Base-by-base conservation (phyloP, 30 jellyfish, hydroid and myxozoan species). In the Pelagia noctiluca region DNA sequence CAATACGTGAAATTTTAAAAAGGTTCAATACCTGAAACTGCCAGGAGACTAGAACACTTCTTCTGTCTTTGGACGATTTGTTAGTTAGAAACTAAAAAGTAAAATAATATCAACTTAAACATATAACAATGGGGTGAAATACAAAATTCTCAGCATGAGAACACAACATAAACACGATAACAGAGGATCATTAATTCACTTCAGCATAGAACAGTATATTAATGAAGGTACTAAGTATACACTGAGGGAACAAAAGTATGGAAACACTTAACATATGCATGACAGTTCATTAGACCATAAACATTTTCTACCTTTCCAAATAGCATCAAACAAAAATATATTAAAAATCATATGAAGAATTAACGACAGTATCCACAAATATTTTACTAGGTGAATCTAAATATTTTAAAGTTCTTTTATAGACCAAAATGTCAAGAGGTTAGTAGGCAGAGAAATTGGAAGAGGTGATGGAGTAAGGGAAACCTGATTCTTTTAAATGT, bases 1-100 rank as follows among this genome's bases (percentile, higher is more conserved):
- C 57, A 42, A 42, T 42, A 52, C 7, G 26, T 52, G 16, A 52
- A 52, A 2, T 19, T 8, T 8, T 10, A 19, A 19, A 52, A 19
- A 3, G 21, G 26, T 52, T 8, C 12, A 52, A 1, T 18, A 80
- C 90, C 84, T 80, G 90, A 36, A 80, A 80, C 50, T 80, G 90
- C 90, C 90, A 80, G 0, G 90, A 80, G 2, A 80, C 90, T 2
- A 80, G 66, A 38, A 80, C 71, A 26, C 90, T 80, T 47, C 84
- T 69, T 80, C 87, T 36, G 35, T 70, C 86, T 34, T 72, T 70
- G 18, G 86, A 70, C 35, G 77, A 26, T 30, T 83, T 72, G 19
- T 71, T 50, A 26, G 64, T 35, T n/a, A 52, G 63, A 74, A 71
- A 83, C 93, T 83, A 34, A 5, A 49, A 24, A 48, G 50, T n/a